Base-by-base conservation (phyloP, 2,113 vertebrate genomes). In the Himantopus leucocephalus region DNA sequence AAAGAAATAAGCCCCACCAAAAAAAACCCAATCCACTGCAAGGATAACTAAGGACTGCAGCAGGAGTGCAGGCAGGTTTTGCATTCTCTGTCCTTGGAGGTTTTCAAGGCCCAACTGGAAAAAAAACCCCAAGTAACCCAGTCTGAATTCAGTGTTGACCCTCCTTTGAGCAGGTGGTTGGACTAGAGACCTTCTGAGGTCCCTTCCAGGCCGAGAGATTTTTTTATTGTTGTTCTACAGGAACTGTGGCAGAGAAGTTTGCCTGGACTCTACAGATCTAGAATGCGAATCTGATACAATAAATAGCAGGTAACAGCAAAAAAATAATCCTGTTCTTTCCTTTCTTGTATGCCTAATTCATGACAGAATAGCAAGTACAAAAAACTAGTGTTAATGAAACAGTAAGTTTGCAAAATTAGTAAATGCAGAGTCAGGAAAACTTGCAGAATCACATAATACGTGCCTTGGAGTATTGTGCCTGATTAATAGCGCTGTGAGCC, bases 371-470 rank as follows among this genome's bases (percentile, higher is more conserved):
- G 15, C 17, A 74, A 58, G 52, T 34, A 60, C 39, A 91, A 83
- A 81, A 79, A 45, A 8, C 7, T 34, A 52, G 13, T 19, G 35
- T 64, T 92, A 91, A 89, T 78, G 95, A 84, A 92, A 89, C 50
- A 63, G 23, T 53, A 62, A 62, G 14, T 64, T 34, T 78, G 86
- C 84, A 91, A 91, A 95, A 96, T 63, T 81, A 88, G 9, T 50
- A 89, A 78, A 37, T 89, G 89, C 68, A 78, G 60, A 95, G 89
- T 96, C 86, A 95, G 93, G 86, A 92, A 90, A 90, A 85, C 35
- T 64, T 67, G 64, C n/a, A 78, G 73, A 94, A 77, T 91, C 89
- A 47, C 26, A 2, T 47, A 74, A 80, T 26, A 80, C 2, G 1
- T 87, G 64, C 72, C 62, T 84, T 80, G 55, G 75, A 92, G 47